Evolutionary conservation across 2,888 invertebrate species (phyloP), one percentile per base, ranked within the genome.

Genomic region (Nudaria mundana): DNA sequence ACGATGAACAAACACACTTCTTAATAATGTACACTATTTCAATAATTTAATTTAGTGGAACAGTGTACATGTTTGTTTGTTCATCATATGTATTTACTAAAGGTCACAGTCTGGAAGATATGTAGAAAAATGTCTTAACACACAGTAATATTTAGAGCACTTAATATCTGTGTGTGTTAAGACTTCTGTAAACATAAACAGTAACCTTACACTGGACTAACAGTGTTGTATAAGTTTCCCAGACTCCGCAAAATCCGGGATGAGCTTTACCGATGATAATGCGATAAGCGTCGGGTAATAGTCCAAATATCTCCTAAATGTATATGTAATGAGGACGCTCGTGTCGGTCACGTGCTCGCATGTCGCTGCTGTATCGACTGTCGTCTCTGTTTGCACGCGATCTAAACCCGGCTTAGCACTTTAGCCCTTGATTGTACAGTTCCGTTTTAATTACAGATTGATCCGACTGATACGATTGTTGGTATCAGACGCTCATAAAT

Each of bases 361-460:
- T 37, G 39, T 18, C 53, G 45, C 49, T 61, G 48, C 50, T 43
- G 11, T 24, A 7, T 33, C 35, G 40, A 42, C 33, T 55, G 46
- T 15, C 33, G 26, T 6, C 51, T 59, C 52, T 80, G 77, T 81
- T 79, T 81, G 78, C 66, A 67, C 59, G 47, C 62, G 61, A 65
- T 70, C 67, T 67, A 75, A 68, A 81, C 76, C 71, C 66, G 81
- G 82, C 82, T 86, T 84, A 86, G 78, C 85, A 85, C 85, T 85
- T 79, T 78, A 70, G 66, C 50, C 56, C 55, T 54, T 70, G 73
- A 61, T 68, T 66, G 74, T 69, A 71, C 70, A 44, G 41, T 45
- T 50, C 51, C 65, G 57, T 74, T 83, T 82, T 84, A 81, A 82
- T 84, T 83, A 78, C 82, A 70, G 84, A 84, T 85, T 74, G 81